Base-by-base conservation (phyloP, 1,140 invertebrate species). In the Brachystomella parvula region DNA sequence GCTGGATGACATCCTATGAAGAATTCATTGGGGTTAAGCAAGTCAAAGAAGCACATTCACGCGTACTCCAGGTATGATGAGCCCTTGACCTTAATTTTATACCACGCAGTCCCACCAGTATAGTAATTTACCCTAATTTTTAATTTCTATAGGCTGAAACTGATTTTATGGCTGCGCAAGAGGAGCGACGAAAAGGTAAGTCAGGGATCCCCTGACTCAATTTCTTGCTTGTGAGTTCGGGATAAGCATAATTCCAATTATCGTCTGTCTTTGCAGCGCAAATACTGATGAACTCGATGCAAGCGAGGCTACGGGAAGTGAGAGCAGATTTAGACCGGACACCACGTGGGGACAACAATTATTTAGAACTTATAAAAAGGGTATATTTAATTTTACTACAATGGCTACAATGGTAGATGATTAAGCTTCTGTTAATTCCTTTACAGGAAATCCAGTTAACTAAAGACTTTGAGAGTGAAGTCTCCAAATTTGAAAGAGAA, bases 291-390 rank as follows among this genome's bases (percentile, higher is more conserved):
- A 76, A 79, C 12, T 72, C 74, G 15, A 77, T 87, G 12, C 85
- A 88, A 67, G 76, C 77, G 24, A 80, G 83, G 60, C 75, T 89
- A 9, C 84, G 86, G 73, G 83, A 85, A 39, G 77, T 89, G 2
- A 82, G 85, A 70, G 78, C 79, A 1, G 86, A 88, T 75, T 80
- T 88, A 75, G 85, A 88, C 68, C 84, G 84, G 71, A 85, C 83
- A 1, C 79, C 82, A 70, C 80, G 87, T 67, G 85, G 85, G 1
- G 86, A 88, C 73, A 82, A 86, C 63, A 82, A 83, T 70, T 88
- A 87, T 74, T 76, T 87, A 47, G 76, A 79, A 33, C 74, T 85
- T 29, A 76, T 85, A 31, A 84, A 82, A 6, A 72, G 78, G 70
- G 79, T 75, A 39, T 30, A 35, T 53, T 53, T 44, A 9, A 12